Percentiles rank a stretch among this genome's conserved stretches.
Conservation (phyloP, 2,888 invertebrate genomes). For the Nomada goodeniana region DNA sequence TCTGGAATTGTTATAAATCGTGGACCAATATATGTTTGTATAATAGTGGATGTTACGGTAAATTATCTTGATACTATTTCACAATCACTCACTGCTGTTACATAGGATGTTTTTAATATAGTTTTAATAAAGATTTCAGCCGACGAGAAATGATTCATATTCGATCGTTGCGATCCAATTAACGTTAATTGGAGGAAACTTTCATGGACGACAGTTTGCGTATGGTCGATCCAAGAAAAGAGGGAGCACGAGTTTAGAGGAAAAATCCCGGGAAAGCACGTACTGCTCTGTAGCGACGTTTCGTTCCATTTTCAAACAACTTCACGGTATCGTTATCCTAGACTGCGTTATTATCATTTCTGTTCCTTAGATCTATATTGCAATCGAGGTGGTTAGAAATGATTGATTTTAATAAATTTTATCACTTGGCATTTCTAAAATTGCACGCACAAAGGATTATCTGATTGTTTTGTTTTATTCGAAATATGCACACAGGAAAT, state of each 20-base stretch:
- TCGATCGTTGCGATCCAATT: constrained; percentile 6
- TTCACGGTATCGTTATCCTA: constrained; percentile 27
- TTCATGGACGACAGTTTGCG: constrained; percentile 7
- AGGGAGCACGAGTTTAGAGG: not conserved
- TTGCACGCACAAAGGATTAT: not conserved
- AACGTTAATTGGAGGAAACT: constrained; percentile 12
- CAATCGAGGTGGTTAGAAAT: not conserved
- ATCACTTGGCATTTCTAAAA: not conserved
- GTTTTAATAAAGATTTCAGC: not conserved
- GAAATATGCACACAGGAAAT: no score
- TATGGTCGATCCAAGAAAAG: constrained; percentile 2
- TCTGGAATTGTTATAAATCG: no score
- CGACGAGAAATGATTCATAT: not conserved
- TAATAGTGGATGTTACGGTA: no score
- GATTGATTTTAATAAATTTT: not conserved
- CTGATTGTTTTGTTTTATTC: no score
- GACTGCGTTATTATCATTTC: constrained; percentile 39
- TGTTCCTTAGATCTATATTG: not conserved
- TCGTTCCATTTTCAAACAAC: constrained; percentile 12
- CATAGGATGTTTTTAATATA: no score
- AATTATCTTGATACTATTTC: no score
- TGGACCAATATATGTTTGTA: no score
- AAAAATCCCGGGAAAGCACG: constrained; percentile 53
- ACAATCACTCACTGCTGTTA: no score
- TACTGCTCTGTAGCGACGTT: constrained; percentile 44